These are phyloP conservation scores for Bettongia penicillata DNA, from an alignment of 2,113 vertebrate genomes.

Conservation along the genomic window DNA sequence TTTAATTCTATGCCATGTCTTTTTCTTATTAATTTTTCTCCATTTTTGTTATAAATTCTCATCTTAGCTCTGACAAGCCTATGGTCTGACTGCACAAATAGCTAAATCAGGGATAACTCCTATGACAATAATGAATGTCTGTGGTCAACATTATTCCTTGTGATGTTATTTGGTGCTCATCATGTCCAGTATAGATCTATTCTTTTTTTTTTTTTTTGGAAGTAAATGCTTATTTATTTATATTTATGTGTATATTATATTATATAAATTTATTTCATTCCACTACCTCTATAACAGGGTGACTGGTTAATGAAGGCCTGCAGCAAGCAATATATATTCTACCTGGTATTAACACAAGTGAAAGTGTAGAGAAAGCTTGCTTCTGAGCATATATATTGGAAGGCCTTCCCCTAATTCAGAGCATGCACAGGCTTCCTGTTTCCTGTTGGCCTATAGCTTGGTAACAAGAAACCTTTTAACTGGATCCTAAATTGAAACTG, in stretches of 20 bases:
- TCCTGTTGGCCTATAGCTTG: neutral
- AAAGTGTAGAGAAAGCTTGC: neutral
- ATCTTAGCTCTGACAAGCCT: neutral
- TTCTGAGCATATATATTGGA: neutral
- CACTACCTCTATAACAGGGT: neutral
- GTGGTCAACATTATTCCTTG: neutral
- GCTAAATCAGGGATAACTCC: neutral
- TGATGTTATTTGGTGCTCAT: neutral
- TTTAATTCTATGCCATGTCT: neutral
- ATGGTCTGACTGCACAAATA: neutral
- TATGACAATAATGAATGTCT: neutral
- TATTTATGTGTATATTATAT: too few relatives aligned
- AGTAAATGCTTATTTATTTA: too few relatives aligned
- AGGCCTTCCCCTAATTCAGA: neutral
- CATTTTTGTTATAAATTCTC: neutral
- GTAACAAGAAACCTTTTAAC: neutral
- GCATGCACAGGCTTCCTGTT: neutral
- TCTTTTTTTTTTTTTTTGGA: neutral
- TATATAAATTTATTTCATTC: too few relatives aligned
- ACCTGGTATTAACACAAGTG: neutral
- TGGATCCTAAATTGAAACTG: neutral
- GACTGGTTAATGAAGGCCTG: neutral
- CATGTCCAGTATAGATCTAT: neutral
- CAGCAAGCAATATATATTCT: neutral
- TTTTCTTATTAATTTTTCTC: neutral